Conservation (phyloP, 2,113 vertebrate genomes). For the Uria lomvia region DNA sequence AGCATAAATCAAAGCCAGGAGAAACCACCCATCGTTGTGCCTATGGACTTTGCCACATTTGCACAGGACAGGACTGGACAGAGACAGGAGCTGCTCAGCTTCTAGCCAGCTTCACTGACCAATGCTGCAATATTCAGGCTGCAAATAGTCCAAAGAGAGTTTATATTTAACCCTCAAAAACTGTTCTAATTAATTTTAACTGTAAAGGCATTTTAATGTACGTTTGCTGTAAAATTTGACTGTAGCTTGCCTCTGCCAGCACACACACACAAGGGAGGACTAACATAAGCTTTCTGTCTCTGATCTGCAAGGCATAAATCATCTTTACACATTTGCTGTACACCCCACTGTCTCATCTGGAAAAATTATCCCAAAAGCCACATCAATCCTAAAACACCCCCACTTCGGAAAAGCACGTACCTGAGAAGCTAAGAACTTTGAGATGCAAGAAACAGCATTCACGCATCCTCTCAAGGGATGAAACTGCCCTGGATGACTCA, state of each 20-base stretch:
- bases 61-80: too few relatives aligned
- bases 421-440: not conserved
- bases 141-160: not conserved
- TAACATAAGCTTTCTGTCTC: not conserved
- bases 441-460: rapidly evolving
- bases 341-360: slow-evolving; percentile 23
- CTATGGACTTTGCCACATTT: not conserved
- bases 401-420: not conserved
- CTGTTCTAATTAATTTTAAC: not conserved
- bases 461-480: not conserved
- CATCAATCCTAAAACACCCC: not conserved
- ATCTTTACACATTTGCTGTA: not conserved
- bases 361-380: not conserved
- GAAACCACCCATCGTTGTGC: not conserved
- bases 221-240: not conserved
- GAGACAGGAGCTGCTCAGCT: not conserved
- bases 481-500: not conserved
- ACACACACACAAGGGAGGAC: not conserved
- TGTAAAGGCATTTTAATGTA: not conserved
- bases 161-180: not conserved
- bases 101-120: not conserved
- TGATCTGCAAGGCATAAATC: slow-evolving; percentile 35
- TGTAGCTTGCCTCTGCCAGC: not conserved
- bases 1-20: not conserved
- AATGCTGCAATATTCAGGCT: not conserved